These are phyloP conservation scores for Poecilia velifera DNA, from an alignment of 2,797 vertebrate genomes.

Conservation along the genomic window DNA sequence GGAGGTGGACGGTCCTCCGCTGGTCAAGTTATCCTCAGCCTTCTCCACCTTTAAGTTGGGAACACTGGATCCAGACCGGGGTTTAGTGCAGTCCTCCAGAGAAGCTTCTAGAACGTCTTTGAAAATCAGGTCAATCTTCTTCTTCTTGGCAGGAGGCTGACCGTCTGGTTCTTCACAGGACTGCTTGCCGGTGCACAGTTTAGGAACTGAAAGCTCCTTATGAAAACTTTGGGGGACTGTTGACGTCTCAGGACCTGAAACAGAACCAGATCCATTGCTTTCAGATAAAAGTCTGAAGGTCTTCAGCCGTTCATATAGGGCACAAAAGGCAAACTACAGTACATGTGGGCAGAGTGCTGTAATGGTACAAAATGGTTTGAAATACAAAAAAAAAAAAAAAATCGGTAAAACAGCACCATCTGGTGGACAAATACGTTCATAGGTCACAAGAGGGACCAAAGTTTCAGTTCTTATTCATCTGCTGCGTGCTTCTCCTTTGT, in stretches of 20 bases:
- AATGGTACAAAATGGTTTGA: not conserved
- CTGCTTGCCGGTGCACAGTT: constrained; percentile 82
- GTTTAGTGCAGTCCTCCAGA: constrained; percentile 82
- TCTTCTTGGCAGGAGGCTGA: constrained; percentile 90
- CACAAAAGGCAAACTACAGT: not conserved
- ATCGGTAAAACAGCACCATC: constrained; percentile 13
- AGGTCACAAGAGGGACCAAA: not conserved
- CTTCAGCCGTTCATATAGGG: not conserved
- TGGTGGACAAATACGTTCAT: constrained; percentile 15
- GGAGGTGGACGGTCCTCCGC: constrained; percentile 88
- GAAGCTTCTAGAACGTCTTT: constrained; percentile 93
- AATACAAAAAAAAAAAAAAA: too few species aligned
- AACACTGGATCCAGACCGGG: constrained; percentile 74
- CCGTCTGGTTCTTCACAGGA: constrained; percentile 83
- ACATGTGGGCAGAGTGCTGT: not conserved
- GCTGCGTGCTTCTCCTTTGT: constrained; percentile 80
- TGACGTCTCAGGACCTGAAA: constrained; percentile 69
- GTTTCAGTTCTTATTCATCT: not conserved
- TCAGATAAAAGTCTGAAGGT: not conserved
- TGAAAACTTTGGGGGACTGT: constrained; percentile 2
- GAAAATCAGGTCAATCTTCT: constrained; percentile 95
- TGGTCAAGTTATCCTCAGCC: constrained; percentile 75
- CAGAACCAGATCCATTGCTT: constrained; percentile 10
- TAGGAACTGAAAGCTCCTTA: constrained; percentile 68
- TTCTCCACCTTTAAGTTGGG: constrained; percentile 86